Evolutionary conservation across 2,113 vertebrate genomes (phyloP).

Genomic region (Apus apus): DNA sequence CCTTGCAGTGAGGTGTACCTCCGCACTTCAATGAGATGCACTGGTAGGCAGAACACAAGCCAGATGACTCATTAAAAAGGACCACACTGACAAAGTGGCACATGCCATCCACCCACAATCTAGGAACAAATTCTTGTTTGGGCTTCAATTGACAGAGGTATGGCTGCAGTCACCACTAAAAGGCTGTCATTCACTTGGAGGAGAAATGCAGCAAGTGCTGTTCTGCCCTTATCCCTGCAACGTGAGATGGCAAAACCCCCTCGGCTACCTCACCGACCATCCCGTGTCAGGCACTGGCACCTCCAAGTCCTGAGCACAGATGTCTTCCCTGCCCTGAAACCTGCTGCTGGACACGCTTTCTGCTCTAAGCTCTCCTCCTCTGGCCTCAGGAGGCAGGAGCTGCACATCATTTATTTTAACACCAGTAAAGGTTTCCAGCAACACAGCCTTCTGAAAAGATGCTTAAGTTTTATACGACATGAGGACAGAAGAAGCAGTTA

Average conservation of each 20-base stretch:
- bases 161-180: not conserved
- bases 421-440: not conserved
- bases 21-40: not conserved
- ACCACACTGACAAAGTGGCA: not conserved
- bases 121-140: not conserved
- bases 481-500: not conserved
- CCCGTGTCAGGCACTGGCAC: not conserved
- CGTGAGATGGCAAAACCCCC: not conserved
- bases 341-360: not conserved
- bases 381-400: not conserved
- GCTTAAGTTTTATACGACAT: not conserved
- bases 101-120: not conserved
- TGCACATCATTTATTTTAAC: not conserved
- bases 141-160: not conserved
- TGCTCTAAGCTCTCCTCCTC: not conserved
- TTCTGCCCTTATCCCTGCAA: not conserved
- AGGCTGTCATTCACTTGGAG: not conserved
- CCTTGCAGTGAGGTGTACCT: not conserved
- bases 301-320: not conserved
- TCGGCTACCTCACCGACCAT: accelerated
- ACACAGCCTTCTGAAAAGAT: not conserved
- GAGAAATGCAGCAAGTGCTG: accelerated
- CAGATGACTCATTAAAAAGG: not conserved
- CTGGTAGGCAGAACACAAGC: not conserved
- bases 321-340: not conserved